Evolutionary conservation across 2,797 vertebrate genomes (phyloP), one percentile per base, ranked within the genome.

Genomic region (Tachyglossus aculeatus): DNA sequence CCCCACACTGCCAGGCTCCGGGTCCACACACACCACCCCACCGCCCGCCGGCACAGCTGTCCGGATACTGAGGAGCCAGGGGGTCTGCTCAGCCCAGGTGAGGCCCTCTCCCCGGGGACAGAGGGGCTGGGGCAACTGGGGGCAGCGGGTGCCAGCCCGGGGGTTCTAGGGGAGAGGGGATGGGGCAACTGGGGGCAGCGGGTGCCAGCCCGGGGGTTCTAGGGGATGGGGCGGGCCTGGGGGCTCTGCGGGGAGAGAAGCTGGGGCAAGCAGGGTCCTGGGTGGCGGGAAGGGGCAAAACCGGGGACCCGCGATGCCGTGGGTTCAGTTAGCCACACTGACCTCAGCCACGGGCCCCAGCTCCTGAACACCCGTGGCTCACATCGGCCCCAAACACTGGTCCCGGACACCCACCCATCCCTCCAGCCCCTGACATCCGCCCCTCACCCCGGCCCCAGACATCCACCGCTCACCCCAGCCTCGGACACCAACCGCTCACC

Each of bases 221-320:
- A 31, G 12, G 16, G 2, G 0, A 4, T 6, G 24, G 31, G 12
- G 16, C 32, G 19, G 14, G 7, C 11, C 2, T 27, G 21, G 15
- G 24, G 16, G 53, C 40, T 22, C 15, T n/a, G 12, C 12, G 9
- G 5, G 36, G 39, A 32, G 9, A 11, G 47, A 25, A 16, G n/a
- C 6, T 18, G 22, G 11, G 43, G 9, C 21, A 32, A 12, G 15
- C 9, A 0, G 14, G 7, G 19, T 15, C 29, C 0, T 0, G 15
- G 14, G 33, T 29, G n/a, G 36, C 0, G 1, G 3, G 24, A 16
- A 16, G n/a, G 2, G 37, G n/a, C 0, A 3, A 2, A 0, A 6
- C 21, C 44, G 11, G 24, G n/a, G 10, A 18, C n/a, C n/a, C n/a
- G n/a, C n/a, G n/a, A n/a, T n/a, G n/a, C n/a, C n/a, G n/a, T n/a